These are phyloP conservation scores for Lepisosteus osseus DNA, from an alignment of 2,113 vertebrate species.

Conservation along the genomic window DNA sequence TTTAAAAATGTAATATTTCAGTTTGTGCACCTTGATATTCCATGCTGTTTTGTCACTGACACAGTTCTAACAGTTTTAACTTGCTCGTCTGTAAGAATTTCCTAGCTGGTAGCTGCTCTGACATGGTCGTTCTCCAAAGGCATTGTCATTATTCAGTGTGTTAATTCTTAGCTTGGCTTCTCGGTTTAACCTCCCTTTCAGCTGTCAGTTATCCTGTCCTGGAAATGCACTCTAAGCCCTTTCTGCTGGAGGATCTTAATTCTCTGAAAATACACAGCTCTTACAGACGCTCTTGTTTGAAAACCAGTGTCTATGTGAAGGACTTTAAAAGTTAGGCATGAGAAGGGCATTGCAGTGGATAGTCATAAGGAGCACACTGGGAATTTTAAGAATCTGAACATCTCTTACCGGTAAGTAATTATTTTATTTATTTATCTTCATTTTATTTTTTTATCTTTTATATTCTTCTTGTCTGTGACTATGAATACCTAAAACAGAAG, in stretches of 20 bases:
- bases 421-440: too few relatives aligned
- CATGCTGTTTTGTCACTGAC: background rate
- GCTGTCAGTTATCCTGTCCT: constrained; percentile 26
- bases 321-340: background rate
- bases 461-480: too few relatives aligned
- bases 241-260: background rate
- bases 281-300: background rate
- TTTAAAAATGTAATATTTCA: background rate
- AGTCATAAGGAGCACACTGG: background rate
- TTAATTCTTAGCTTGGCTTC: constrained; percentile 15
- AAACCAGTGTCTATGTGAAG: background rate
- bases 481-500: too few relatives aligned
- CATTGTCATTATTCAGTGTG: background rate
- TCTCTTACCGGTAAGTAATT: background rate
- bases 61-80: background rate
- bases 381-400: background rate
- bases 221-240: constrained; percentile 30
- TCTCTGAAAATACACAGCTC: background rate
- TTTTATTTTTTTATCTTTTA: too few relatives aligned
- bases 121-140: background rate
- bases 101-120: background rate
- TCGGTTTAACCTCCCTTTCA: constrained; percentile 24
- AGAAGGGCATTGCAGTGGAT: background rate
- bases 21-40: background rate
- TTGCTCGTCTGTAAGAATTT: background rate